A percentile compares a stretch with the other conserved stretches of the same genome.
Conservation (phyloP, 2,888 invertebrate species). For the Mechanitis mazaeus region DNA sequence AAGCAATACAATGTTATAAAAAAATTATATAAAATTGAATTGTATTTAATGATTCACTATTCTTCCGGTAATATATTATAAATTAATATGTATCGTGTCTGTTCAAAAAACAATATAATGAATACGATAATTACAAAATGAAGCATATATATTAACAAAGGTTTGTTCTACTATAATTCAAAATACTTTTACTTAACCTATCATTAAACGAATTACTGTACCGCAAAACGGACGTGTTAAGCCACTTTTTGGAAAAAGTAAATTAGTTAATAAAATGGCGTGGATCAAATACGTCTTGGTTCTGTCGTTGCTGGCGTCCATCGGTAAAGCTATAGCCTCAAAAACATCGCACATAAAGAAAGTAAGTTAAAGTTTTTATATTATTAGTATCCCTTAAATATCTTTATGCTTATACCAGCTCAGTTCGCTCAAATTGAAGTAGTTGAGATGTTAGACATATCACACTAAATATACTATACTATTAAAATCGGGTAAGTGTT, state of each 20-base stretch:
- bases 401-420: no score
- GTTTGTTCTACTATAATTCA: neutral
- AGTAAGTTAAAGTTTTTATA: slow-evolving; percentile 43
- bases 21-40: no score
- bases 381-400: neutral
- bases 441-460: no score
- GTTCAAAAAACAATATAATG: no score
- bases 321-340: slow-evolving; percentile 38
- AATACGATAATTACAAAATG: neutral
- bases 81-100: no score
- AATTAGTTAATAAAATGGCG: slow-evolving; percentile 13
- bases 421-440: no score
- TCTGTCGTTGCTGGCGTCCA: slow-evolving; percentile 22
- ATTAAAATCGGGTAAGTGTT: no score
- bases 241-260: neutral
- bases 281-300: slow-evolving; percentile 21
- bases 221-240: slow-evolving; percentile 15
- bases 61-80: no score
- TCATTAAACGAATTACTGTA: slow-evolving; percentile 17
- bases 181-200: neutral
- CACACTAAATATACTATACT: no score
- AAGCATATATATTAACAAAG: neutral
- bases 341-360: slow-evolving; percentile 59
- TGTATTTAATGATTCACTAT: no score
- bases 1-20: no score